Percentiles rank a stretch among this genome's conserved stretches.
phyloP scores from a whole-genome alignment of 1,140 invertebrate species.

The Neodiprion pinetum region DNA sequence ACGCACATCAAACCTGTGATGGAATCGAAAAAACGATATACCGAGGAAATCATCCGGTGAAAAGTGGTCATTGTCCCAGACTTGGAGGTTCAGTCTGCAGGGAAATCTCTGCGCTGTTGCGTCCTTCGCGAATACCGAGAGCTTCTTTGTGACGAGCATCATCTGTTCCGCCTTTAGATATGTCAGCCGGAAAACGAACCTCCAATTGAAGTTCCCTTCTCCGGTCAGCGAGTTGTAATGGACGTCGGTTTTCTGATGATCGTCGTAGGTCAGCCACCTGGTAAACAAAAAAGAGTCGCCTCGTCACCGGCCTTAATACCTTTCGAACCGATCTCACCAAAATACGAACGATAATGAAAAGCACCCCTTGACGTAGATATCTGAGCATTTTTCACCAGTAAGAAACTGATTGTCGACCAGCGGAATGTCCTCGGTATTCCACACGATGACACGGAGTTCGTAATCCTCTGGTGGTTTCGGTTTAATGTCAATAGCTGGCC shows the following conservation, averaged over 20 bases:
- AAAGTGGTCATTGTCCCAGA: conserved; percentile 81
- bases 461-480: conserved; percentile 77
- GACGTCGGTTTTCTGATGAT: conserved; percentile 82
- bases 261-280: conserved; percentile 79
- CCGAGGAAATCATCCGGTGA: conserved; percentile 83
- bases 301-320: neutral
- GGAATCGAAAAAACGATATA: conserved; percentile 42
- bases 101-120: conserved; percentile 73
- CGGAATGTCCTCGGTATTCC: conserved; percentile 79
- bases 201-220: conserved; percentile 90
- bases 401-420: conserved; percentile 80
- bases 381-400: conserved; percentile 80
- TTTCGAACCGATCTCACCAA: neutral
- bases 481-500: conserved; percentile 76
- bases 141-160: conserved; percentile 66
- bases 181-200: conserved; percentile 84
- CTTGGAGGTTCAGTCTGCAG: conserved; percentile 70
- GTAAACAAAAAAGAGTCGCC: conserved; percentile 28
- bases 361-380: conserved; percentile 88
- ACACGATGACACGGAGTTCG: conserved; percentile 84
- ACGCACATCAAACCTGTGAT: neutral
- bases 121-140: conserved; percentile 67
- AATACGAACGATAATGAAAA: conserved; percentile 25
- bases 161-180: conserved; percentile 81
- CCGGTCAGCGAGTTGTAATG: conserved; percentile 82